Percentiles rank a stretch among this genome's conserved stretches.
Conservation (phyloP, 2,113 vertebrate genomes). For the Pseudonaja textilis region DNA sequence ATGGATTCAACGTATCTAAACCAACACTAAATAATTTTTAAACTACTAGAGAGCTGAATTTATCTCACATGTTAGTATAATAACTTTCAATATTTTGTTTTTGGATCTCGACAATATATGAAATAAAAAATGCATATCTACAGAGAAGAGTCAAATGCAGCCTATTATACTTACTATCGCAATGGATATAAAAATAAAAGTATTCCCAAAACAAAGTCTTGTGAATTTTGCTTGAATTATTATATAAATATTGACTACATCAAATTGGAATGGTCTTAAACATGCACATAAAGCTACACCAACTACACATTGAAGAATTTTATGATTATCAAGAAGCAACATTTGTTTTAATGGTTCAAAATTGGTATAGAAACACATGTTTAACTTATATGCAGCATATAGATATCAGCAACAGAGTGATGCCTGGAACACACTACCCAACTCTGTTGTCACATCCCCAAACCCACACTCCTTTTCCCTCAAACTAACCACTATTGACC, state of each 20-base stretch:
- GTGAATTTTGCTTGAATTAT: background rate
- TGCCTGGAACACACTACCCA: no score
- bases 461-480: no score
- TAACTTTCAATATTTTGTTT: background rate
- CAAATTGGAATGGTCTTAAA: background rate
- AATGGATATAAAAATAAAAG: background rate
- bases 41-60: background rate
- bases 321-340: background rate
- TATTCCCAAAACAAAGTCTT: background rate
- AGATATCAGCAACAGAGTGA: background rate
- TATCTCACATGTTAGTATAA: background rate
- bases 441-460: no score
- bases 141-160: background rate
- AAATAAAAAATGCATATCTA: background rate
- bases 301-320: background rate
- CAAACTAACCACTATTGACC: no score
- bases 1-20: background rate
- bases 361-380: background rate
- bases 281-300: background rate
- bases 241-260: background rate
- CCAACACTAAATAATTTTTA: background rate
- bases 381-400: background rate
- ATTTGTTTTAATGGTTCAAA: background rate
- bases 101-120: background rate
- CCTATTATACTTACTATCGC: background rate